phyloP scores from a whole-genome alignment of 2,888 invertebrate species.

The Agapostemon virescens region DNA sequence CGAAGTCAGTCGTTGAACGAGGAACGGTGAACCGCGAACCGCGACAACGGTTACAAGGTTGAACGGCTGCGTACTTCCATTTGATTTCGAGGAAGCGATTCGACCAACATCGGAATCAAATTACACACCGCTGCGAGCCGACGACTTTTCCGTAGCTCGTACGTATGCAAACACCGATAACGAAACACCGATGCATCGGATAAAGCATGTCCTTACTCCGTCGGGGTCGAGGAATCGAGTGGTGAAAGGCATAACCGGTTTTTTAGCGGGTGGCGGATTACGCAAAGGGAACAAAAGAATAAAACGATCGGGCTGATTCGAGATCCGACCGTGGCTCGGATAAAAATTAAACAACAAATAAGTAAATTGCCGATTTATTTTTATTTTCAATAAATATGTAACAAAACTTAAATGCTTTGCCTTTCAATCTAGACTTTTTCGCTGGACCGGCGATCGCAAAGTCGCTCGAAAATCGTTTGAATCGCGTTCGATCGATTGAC shows the following conservation, averaged over 20 bases:
- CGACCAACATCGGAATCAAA: neutral
- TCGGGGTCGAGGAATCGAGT: neutral
- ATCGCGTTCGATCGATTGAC: no score
- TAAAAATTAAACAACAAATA: no score
- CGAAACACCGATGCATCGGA: neutral
- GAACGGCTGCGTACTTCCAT: neutral
- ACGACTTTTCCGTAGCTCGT: neutral
- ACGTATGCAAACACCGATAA: neutral
- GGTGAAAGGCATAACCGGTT: slow-evolving; percentile 51
- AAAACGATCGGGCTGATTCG: neutral
- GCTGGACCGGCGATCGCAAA: no score
- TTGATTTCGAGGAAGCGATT: neutral
- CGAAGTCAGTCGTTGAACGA: neutral
- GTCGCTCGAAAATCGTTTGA: no score
- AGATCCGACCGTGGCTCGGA: slow-evolving; percentile 20
- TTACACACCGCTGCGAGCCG: neutral
- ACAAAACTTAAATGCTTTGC: no score
- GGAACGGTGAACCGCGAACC: neutral
- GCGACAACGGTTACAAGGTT: neutral
- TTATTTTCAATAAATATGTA: no score
- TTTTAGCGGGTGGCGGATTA: slow-evolving; percentile 28
- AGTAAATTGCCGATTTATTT: no score
- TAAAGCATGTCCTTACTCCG: neutral
- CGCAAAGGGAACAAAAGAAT: slow-evolving; percentile 15
- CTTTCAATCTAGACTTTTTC: no score